These are phyloP conservation scores for Zhuqinia jingwanae DNA, from an alignment of 2,888 invertebrate genomes.

Conservation along the genomic window DNA sequence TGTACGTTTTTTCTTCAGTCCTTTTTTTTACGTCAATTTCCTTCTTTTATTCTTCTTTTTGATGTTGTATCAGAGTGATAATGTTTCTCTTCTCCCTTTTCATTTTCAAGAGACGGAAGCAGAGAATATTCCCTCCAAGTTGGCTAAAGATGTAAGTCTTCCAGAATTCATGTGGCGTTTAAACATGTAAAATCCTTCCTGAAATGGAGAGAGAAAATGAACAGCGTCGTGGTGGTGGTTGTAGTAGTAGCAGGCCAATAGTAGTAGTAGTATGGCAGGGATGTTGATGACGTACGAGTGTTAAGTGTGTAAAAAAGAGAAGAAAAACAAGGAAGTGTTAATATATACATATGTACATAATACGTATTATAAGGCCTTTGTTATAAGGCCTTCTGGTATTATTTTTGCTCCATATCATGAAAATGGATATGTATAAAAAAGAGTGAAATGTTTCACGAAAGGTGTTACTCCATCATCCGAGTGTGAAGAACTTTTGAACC, in stretches of 20 bases:
- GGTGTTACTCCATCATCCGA: background rate
- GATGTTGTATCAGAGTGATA: background rate
- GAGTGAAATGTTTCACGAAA: background rate
- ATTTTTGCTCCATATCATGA: too few relatives aligned
- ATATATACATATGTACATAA: background rate
- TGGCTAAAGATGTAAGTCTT: conserved; percentile 63
- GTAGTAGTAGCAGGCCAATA: background rate
- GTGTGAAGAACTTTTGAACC: too few relatives aligned
- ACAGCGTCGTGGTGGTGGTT: background rate
- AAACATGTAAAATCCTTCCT: conserved; percentile 70
- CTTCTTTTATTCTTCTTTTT: background rate
- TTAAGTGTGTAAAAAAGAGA: background rate
- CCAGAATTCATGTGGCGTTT: conserved; percentile 70
- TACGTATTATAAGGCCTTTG: too few relatives aligned
- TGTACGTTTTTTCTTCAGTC: background rate
- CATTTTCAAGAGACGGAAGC: conserved; percentile 60
- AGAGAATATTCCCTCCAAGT: conserved; percentile 70
- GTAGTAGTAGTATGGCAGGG: background rate
- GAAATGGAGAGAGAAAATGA: conserved; percentile 29
- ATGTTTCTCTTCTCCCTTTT: conserved; percentile 5
- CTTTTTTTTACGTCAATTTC: background rate
- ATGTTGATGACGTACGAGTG: background rate
- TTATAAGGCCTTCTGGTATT: too few relatives aligned
- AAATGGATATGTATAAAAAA: too few relatives aligned
- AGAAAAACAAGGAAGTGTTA: background rate